Evolutionary conservation across 1,140 invertebrate genomes (phyloP).

Genomic region (Bombus waltoni): DNA sequence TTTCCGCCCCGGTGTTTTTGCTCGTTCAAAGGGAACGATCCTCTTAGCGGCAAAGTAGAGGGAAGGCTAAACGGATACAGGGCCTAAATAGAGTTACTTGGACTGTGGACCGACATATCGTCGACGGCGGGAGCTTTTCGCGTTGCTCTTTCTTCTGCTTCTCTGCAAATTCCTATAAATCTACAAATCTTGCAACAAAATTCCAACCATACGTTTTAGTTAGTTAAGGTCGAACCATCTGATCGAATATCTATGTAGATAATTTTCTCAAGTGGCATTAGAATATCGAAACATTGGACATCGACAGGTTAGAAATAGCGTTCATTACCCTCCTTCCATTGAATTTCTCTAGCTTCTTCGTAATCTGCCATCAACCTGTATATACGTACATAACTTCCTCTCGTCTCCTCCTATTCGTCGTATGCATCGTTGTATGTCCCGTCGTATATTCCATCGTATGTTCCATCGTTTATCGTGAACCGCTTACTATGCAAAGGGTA

Average conservation of each 20-base stretch:
- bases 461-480: not conserved
- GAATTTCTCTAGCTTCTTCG: conserved; percentile 10
- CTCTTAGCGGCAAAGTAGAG: conserved; percentile 48
- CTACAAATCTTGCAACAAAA: not conserved
- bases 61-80: conserved; percentile 46
- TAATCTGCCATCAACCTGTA: conserved; percentile 43
- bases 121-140: not conserved
- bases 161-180: not conserved
- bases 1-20: conserved; percentile 56
- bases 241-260: not conserved
- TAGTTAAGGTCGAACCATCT: not conserved
- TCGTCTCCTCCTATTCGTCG: not conserved
- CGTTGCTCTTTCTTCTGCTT: not conserved
- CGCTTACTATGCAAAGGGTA: conserved; percentile 47
- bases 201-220: not conserved
- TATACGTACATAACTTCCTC: not conserved
- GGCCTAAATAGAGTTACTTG: conserved; percentile 45
- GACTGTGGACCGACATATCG: conserved; percentile 3
- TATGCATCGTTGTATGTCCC: not conserved
- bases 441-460: not conserved
- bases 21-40: conserved; percentile 53
- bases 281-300: not conserved
- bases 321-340: not conserved
- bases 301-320: not conserved
- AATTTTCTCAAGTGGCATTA: not conserved